A percentile compares a stretch with the other conserved stretches of the same genome.
Conservation (phyloP, 2,113 vertebrate genomes). For the Ictalurus furcatus region DNA sequence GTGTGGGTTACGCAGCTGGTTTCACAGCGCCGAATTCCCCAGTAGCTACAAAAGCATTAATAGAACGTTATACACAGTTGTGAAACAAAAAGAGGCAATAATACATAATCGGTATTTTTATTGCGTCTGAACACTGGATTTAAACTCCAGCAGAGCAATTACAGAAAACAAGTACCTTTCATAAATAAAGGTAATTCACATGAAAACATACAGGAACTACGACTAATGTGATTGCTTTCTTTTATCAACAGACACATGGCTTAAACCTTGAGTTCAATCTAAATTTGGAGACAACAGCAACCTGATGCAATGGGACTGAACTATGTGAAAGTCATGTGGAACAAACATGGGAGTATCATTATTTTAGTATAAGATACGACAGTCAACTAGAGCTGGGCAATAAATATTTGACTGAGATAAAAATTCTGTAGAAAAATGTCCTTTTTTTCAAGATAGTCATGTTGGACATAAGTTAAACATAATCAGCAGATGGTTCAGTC, state of each 20-base stretch:
- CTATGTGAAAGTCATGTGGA: neutral
- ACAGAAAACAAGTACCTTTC: neutral
- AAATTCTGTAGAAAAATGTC: neutral
- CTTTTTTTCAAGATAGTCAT: neutral
- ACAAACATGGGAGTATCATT: neutral
- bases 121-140: slow-evolving; percentile 7
- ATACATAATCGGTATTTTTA: neutral
- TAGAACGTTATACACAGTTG: neutral
- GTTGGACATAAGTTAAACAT: neutral
- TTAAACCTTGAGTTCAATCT: neutral
- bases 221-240: neutral
- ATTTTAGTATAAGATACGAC: neutral
- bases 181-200: slow-evolving; percentile 16
- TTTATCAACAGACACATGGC: neutral
- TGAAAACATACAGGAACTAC: slow-evolving; percentile 2
- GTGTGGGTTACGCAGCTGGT: neutral
- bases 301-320: neutral
- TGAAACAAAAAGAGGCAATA: neutral
- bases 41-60: neutral
- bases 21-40: neutral
- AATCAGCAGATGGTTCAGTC: neutral
- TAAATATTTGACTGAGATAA: neutral
- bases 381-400: neutral
- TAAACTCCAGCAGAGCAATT: neutral
- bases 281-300: neutral